These are phyloP conservation scores for Plectrocnemia conspersa DNA, from an alignment of 1,140 invertebrate genomes.

Conservation along the genomic window DNA sequence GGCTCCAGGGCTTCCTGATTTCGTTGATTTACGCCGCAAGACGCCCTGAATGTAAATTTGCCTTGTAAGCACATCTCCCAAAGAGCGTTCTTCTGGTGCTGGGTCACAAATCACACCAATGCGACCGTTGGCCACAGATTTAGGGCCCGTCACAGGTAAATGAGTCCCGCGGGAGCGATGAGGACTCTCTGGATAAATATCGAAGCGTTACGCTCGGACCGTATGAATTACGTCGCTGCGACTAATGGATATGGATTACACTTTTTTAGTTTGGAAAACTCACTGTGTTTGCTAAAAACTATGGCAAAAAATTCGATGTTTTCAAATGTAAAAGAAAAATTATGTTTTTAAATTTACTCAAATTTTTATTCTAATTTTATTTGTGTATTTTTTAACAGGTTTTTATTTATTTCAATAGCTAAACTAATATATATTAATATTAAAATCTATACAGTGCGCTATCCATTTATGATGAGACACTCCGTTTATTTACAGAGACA, in stretches of 20 bases:
- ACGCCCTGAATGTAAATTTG: conserved; percentile 1
- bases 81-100: neutral
- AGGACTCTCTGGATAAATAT: conserved; percentile 27
- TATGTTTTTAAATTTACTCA: neutral
- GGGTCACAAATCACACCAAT: conserved; percentile 29
- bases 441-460: neutral
- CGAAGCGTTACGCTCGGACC: conserved; percentile 8
- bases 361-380: neutral
- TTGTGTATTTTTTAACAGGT: neutral
- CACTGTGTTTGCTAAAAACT: neutral
- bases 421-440: neutral
- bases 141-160: conserved; percentile 33
- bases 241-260: conserved; percentile 20
- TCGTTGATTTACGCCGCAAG: no score
- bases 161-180: conserved; percentile 24
- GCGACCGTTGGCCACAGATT: conserved; percentile 26
- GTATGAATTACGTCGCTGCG: conserved; percentile 17
- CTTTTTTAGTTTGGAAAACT: neutral
- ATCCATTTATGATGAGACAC: conserved; percentile 15
- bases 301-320: neutral
- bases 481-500: conserved; percentile 28
- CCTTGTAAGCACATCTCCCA: neutral
- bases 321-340: no score
- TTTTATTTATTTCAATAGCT: neutral
- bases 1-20: no score